Percentiles rank a stretch among this genome's conserved stretches.
phyloP scores from a whole-genome alignment of 2,888 invertebrate species.

The Xylota sylvarum region DNA sequence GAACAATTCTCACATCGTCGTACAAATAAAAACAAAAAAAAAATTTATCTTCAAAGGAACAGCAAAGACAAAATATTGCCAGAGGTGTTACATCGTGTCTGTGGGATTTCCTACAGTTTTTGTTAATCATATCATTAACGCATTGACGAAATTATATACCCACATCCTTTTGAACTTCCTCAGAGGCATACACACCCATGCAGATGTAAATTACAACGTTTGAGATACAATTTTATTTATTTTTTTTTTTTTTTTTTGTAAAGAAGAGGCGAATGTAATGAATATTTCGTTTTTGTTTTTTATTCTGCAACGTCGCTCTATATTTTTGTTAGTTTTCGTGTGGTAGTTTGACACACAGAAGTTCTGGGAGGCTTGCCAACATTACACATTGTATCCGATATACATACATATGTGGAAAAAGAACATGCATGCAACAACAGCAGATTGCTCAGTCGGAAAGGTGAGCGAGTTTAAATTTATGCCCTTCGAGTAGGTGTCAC shows the following conservation, averaged over 20 bases:
- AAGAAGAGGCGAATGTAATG: constrained; percentile 27
- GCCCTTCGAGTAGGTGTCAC: constrained; percentile 59
- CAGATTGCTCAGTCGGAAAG: constrained; percentile 43
- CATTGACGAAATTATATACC: constrained; percentile 53
- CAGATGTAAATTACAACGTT: constrained; percentile 39
- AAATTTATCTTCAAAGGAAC: constrained; percentile 17
- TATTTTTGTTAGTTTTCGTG: constrained; percentile 42
- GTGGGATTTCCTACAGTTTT: constrained; percentile 6
- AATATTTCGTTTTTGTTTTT: constrained; percentile 51
- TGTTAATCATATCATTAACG: constrained; percentile 33
- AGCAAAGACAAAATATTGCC: constrained; percentile 7
- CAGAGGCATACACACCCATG: constrained; percentile 42
- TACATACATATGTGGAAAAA: background rate
- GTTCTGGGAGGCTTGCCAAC: constrained; percentile 13
- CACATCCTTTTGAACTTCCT: constrained; percentile 58
- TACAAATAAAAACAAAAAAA: background rate
- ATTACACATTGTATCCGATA: background rate
- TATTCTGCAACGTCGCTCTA: constrained; percentile 55
- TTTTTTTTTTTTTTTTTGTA: background rate
- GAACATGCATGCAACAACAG: background rate
- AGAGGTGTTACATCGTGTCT: constrained; percentile 31
- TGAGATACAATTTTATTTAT: constrained; percentile 9
- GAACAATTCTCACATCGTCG: constrained; percentile 39
- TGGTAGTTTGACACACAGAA: constrained; percentile 14
- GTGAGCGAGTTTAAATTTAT: constrained; percentile 68